Evolutionary conservation across 2,797 vertebrate genomes (phyloP).

Genomic region (Mico argentatus): DNA sequence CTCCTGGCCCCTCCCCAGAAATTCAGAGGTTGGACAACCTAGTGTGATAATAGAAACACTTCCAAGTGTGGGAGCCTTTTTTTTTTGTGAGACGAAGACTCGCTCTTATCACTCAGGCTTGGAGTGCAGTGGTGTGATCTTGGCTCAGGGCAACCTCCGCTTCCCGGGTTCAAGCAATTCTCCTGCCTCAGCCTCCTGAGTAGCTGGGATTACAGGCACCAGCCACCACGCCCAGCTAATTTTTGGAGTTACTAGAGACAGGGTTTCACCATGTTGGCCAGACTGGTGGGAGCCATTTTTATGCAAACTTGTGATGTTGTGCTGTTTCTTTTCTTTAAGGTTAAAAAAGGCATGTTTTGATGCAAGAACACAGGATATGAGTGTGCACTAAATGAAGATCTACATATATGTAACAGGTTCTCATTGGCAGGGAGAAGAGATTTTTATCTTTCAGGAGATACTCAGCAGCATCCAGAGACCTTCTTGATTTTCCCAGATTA

Average conservation of each 20-base stretch:
- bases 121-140: too few relatives aligned
- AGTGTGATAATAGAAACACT: background rate
- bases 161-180: too few relatives aligned
- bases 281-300: background rate
- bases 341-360: background rate
- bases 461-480: background rate
- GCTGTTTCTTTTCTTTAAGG: background rate
- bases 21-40: background rate
- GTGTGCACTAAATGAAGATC: background rate
- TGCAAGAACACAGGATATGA: background rate
- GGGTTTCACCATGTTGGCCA: too few relatives aligned
- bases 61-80: background rate
- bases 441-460: background rate
- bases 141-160: too few relatives aligned
- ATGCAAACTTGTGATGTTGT: background rate
- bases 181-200: too few relatives aligned
- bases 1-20: background rate
- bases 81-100: too few relatives aligned
- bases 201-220: too few relatives aligned
- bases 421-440: background rate
- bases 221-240: too few relatives aligned
- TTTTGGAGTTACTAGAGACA: too few relatives aligned
- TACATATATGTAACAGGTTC: background rate
- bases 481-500: background rate
- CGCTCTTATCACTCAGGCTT: too few relatives aligned